Conservation (phyloP, 2,888 invertebrate species). For the Agrotis segetum region DNA sequence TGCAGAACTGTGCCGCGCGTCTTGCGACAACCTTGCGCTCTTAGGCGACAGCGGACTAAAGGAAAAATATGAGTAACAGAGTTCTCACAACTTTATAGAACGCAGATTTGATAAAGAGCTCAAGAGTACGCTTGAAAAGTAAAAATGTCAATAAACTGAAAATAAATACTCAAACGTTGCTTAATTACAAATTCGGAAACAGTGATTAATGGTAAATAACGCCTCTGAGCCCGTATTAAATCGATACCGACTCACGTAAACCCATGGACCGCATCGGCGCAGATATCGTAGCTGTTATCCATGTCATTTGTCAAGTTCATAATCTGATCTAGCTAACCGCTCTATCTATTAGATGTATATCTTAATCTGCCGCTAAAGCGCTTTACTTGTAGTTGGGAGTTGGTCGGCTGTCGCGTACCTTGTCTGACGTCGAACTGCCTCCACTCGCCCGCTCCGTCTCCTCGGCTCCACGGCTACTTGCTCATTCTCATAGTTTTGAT, state of each 20-base stretch:
- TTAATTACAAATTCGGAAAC: conserved; percentile 26
- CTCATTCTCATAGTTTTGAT: conserved; percentile 69
- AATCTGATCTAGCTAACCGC: conserved; percentile 52
- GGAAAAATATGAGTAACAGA: conserved; percentile 50
- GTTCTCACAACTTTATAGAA: conserved; percentile 6
- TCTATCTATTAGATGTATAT: conserved; percentile 57
- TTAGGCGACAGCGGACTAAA: conserved; percentile 55
- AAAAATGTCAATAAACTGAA: conserved; percentile 11
- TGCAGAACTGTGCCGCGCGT: conserved; percentile 71
- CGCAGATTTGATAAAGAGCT: conserved; percentile 17
- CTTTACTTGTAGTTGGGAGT: conserved; percentile 61
- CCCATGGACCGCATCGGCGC: conserved; percentile 20
- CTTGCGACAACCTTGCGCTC: conserved; percentile 57
- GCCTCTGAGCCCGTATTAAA: conserved; percentile 17
- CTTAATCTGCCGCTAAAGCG: conserved; percentile 63
- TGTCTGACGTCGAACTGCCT: conserved; percentile 68
- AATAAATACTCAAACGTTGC: conserved; percentile 10
- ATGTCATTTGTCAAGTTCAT: conserved; percentile 55
- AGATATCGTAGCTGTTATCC: conserved; percentile 47
- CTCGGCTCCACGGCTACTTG: conserved; percentile 67
- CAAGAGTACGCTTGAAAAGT: background rate
- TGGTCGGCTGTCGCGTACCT: conserved; percentile 60
- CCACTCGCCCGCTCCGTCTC: conserved; percentile 63
- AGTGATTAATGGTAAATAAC: conserved; percentile 37
- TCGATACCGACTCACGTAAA: conserved; percentile 34